Base-by-base conservation (phyloP, 2,113 vertebrate genomes). In the Rhea americana region DNA sequence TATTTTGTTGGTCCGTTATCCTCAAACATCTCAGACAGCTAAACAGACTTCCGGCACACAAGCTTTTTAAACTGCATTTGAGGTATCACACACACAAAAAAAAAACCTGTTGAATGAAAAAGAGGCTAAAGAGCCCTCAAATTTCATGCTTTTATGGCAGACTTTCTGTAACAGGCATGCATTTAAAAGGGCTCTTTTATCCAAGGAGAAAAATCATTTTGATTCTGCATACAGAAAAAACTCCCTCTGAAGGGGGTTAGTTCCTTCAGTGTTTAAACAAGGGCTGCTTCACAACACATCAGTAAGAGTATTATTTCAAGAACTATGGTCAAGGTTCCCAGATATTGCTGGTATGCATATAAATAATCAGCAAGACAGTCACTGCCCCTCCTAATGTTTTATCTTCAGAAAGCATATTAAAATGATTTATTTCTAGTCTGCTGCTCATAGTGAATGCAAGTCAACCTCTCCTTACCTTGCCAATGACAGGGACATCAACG, bases 401-500 rank as follows among this genome's bases (percentile, higher is more conserved):
- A 83, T 83, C 86, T 95, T 87, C 88, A 82, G 90, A 92, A 95
- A 91, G 92, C 93, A 93, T 87, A 94, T 95, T 84, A 95, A 94
- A 95, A 96, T 95, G 76, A 87, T 89, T 91, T 89, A 82, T 94
- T 94, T 90, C 87, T 77, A 85, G 87, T 70, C 84, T 77, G 89
- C 53, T 95, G 81, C 85, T 94, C 92, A 91, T 76, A 91, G 87
- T 3, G n/a, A 95, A 91, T 91, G 87, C 97, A 94, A 95, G 85
- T 85, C 94, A 95, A 41, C 63, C 93, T 95, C 75, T 82, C 79
- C 95, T 97, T 96, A 98, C 98, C 98, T 98, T 98, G 87, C 98
- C 97, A 95, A 97, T 97, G 96, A 99, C 95, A 96, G 98, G 98
- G 95, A 99, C 98, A 97, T 98, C 98, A 98, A 98, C 98, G 51